phyloP scores from a whole-genome alignment of 2,113 vertebrate genomes.

The Perccottus glenii region DNA sequence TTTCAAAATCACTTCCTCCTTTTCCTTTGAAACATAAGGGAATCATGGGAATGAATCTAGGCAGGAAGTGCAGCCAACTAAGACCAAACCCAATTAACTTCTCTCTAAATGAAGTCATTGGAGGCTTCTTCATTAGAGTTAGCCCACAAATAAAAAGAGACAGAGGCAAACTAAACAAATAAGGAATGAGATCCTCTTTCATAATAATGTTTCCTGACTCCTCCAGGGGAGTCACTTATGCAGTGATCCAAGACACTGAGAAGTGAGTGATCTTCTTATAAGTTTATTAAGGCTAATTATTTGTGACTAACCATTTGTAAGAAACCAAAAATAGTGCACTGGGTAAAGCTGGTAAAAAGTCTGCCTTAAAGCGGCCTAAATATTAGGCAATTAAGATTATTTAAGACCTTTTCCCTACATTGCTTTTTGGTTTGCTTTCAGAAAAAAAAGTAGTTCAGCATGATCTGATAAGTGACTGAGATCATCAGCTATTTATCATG shows the following conservation, averaged over 20 bases:
- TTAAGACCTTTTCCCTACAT: constrained; percentile 31
- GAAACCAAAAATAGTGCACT: constrained; percentile 24
- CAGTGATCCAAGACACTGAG: constrained; percentile 51
- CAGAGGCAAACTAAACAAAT: constrained; percentile 62
- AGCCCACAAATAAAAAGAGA: constrained; percentile 63
- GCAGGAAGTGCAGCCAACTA: constrained; percentile 85
- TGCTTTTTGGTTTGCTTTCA: constrained; percentile 46
- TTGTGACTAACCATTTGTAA: constrained; percentile 44
- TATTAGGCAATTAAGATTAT: not conserved
- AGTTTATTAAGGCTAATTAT: constrained; percentile 57
- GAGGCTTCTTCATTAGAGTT: constrained; percentile 86
- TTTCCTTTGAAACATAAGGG: constrained; percentile 52
- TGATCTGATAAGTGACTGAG: constrained; percentile 40
- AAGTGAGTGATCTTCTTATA: constrained; percentile 48
- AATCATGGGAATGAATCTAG: constrained; percentile 85
- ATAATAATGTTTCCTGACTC: constrained; percentile 45
- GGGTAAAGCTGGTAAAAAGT: not conserved
- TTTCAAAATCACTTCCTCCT: constrained; percentile 24
- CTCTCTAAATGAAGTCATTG: constrained; percentile 85
- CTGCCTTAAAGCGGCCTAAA: not conserved
- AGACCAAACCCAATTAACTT: constrained; percentile 93
- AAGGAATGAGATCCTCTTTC: constrained; percentile 63
- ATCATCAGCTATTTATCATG: constrained; percentile 74
- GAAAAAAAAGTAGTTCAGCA: constrained; percentile 41
- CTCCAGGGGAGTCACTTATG: constrained; percentile 65